phyloP scores from a whole-genome alignment of 2,113 vertebrate species.

The Trachemys scripta region DNA sequence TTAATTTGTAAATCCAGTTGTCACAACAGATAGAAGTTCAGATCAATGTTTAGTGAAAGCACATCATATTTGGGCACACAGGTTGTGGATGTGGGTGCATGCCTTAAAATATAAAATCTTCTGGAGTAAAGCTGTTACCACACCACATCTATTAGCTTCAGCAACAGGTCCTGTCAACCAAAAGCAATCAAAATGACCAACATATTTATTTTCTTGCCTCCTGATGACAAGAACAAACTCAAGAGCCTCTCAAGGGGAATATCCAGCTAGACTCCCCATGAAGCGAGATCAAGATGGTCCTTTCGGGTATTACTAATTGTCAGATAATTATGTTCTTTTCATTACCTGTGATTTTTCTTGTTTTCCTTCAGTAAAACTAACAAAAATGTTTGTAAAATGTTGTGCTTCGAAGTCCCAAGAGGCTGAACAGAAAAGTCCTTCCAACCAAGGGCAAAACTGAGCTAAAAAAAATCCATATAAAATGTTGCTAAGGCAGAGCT shows the following conservation, averaged over 20 bases:
- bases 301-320: neutral
- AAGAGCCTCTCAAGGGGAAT: neutral
- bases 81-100: neutral
- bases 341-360: neutral
- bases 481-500: neutral
- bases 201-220: slow-evolving; percentile 19
- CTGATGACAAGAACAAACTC: neutral
- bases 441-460: neutral
- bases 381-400: neutral
- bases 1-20: too few relatives aligned
- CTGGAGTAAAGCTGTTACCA: slow-evolving; percentile 1
- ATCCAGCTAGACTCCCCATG: neutral
- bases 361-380: slow-evolving; percentile 13
- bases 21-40: too few relatives aligned
- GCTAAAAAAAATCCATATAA: neutral
- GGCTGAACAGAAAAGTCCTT: neutral
- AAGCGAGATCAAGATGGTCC: neutral
- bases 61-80: neutral
- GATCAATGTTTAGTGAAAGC: neutral
- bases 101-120: neutral
- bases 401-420: neutral
- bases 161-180: slow-evolving; percentile 14
- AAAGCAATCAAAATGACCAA: slow-evolving; percentile 8
- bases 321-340: neutral
- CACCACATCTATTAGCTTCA: slow-evolving; percentile 18